Conservation (phyloP, 2,797 vertebrate genomes). For the Peromyscus nudipes region DNA sequence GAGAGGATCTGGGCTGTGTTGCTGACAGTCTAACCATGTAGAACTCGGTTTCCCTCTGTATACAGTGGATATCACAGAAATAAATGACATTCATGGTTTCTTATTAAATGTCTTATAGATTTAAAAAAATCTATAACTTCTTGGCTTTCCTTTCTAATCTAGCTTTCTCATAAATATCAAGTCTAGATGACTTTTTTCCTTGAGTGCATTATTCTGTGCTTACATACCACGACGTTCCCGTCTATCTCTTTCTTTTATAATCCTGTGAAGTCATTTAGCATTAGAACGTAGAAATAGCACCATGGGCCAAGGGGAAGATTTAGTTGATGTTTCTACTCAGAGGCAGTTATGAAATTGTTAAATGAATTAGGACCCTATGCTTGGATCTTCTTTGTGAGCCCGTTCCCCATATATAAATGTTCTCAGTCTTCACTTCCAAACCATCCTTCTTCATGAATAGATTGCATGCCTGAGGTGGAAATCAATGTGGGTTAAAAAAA, state of each 20-base stretch:
- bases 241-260: conserved; percentile 3
- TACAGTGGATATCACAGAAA: not conserved
- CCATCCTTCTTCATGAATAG: conserved; percentile 54
- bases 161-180: conserved; percentile 50
- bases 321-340: conserved; percentile 30
- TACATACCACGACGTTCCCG: not conserved
- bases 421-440: not conserved
- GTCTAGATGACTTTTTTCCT: conserved; percentile 7
- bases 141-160: conserved; percentile 31
- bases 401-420: conserved; percentile 42
- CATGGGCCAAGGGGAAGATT: conserved; percentile 16
- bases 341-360: conserved; percentile 56
- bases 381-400: conserved; percentile 50
- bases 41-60: not conserved
- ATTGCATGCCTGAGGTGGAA: conserved; percentile 43
- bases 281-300: conserved; percentile 13
- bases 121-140: not conserved
- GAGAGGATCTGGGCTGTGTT: not conserved
- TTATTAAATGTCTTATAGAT: conserved; percentile 11
- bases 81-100: not conserved
- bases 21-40: not conserved
- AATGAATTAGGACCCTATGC: not conserved
- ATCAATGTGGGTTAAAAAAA: conserved; percentile 19
- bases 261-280: not conserved
- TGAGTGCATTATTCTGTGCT: not conserved